Evolutionary conservation across 2,888 invertebrate species (phyloP), one percentile per base, ranked within the genome.

Genomic region (Callyntrura sp.): DNA sequence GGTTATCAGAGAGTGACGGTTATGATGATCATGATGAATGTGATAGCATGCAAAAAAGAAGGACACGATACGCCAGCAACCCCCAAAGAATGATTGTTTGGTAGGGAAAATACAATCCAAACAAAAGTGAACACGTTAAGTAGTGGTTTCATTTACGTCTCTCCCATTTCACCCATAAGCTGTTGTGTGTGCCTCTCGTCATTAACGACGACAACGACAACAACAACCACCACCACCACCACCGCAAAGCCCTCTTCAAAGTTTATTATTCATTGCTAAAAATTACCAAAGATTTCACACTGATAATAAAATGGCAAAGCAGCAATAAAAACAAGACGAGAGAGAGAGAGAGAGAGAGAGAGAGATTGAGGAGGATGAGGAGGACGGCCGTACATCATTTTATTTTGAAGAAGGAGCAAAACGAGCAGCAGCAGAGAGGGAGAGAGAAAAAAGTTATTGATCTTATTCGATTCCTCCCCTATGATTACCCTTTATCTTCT

Each of bases 21-120:
- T 62, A 83, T 83, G 68, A 83, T n/a, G n/a, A n/a, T n/a, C n/a
- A n/a, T 65, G 65, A 83, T 51, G 65, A 83, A 73, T 73, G 73
- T 48, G 45, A n/a, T n/a, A 48, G 73, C 43, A 48, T 73, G 73
- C 48, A 73, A 48, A 70, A 70, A 14, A 48, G 23, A 73, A n/a
- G n/a, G n/a, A n/a, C n/a, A n/a, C n/a, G n/a, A n/a, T n/a, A n/a
- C n/a, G n/a, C n/a, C n/a, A n/a, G n/a, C n/a, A n/a, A n/a, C n/a
- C n/a, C n/a, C n/a, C n/a, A n/a, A n/a, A 73, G 20, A 20, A 45
- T n/a, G 48, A 73, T 23, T 45, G 48, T 48, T 48, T 70, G 35
- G 65, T 35, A 65, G 43, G 3, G 65, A 28, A 65, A 48, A 73
- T 73, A 48, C 73, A 73, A 73, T 48, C 73, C 73, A 73, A 73